Percentiles rank a stretch among this genome's conserved stretches.
phyloP scores from a whole-genome alignment of 2,888 invertebrate species.

The Archips crataeganus region DNA sequence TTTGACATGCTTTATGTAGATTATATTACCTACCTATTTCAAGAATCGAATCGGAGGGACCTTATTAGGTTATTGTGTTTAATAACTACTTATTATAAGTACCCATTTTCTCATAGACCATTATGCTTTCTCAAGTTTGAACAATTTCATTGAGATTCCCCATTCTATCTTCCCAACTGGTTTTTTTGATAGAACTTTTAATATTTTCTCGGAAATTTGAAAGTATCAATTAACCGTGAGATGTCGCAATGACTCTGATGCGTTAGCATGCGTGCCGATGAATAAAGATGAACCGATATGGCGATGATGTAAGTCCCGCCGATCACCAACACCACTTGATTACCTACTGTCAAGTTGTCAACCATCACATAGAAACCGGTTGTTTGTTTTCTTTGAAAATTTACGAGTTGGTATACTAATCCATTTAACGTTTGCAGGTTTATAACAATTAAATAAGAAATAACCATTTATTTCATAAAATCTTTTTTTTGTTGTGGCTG shows the following conservation, averaged over 20 bases:
- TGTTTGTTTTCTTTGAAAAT: not conserved
- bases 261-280: conserved; percentile 12
- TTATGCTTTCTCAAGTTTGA: no score
- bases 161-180: no score
- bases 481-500: no score
- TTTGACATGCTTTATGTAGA: no score
- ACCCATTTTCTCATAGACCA: no score
- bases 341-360: conserved; percentile 1
- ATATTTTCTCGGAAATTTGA: not conserved
- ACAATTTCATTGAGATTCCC: no score
- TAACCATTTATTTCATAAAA: not conserved
- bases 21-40: no score
- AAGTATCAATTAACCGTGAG: conserved; percentile 3
- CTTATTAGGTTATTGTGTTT: no score
- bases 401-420: not conserved
- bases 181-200: not conserved
- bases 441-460: not conserved
- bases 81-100: no score
- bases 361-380: not conserved
- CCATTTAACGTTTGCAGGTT: not conserved
- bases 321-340: not conserved
- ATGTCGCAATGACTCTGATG: conserved; percentile 11
- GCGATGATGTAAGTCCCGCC: not conserved
- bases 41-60: no score
- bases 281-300: conserved; percentile 22